Evolutionary conservation across 2,113 vertebrate species (phyloP), one percentile per base, ranked within the genome.

Genomic region (Triplophysa siluroides): DNA sequence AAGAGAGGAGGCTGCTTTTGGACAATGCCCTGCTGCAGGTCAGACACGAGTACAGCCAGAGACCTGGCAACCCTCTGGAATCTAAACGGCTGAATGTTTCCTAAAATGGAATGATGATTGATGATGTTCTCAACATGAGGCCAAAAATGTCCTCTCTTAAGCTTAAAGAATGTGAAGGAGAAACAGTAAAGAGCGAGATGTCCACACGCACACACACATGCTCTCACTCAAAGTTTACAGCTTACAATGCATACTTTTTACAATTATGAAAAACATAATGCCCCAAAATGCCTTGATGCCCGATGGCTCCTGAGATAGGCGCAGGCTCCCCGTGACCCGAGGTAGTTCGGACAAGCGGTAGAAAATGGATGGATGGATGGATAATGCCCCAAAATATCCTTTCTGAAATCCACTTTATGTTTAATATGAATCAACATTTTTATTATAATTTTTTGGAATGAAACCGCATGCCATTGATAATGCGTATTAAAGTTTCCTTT

Each of bases 11-110:
- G 77, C 94, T 94, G 72, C 96, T 97, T 78, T 92, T 99, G 88
- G 93, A 98, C 84, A 92, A 87, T 56, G 94, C 96, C 86, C 92
- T 99, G 88, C 94, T 95, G 85, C 96, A 98, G 96, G 98, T 99
- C 84, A 56, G 74, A 47, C 77, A n/a, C 26, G 21, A 11, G 19
- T 4, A 66, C 18, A 64, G 13, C 41, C 24, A 54, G 41, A 43
- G 23, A 33, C 45, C 26, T 58, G 67, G 43, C 64, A 76, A 68
- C 72, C 60, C 29, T 67, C 16, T n/a, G 68, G 61, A 69, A 60
- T 78, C n/a, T 41, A 61, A 71, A 19, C 11, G 47, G 26, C 69
- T 69, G 56, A 56, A 33, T 16, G 68, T 63, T 73, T 66, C n/a
- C 60, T 78, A 66, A 70, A 82, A 70, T 60, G 52, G 52, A 67